Conservation (phyloP, 92 coral and sea anemone genomes). For the Parazoanthus swiftii region DNA sequence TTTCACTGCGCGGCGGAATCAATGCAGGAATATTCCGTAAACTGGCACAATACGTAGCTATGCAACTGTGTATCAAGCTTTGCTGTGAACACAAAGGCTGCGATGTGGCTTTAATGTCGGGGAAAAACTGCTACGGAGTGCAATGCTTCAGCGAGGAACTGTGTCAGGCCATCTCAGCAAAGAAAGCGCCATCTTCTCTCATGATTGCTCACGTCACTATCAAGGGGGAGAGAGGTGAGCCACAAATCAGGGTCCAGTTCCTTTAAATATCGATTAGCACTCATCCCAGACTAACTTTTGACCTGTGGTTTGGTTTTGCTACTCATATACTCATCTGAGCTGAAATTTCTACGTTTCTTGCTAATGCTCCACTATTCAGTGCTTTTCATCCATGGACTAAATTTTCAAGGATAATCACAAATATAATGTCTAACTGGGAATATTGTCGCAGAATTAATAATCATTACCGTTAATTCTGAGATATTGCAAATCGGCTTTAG, state of each 20-base stretch:
- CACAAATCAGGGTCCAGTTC: neutral
- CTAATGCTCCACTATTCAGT: neutral
- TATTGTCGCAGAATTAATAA: no score
- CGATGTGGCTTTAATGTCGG: conserved; percentile 95
- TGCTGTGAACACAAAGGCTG: conserved; percentile 98
- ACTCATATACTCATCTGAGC: no score
- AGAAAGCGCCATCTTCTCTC: conserved; percentile 96
- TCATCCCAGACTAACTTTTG: neutral
- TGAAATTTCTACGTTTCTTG: neutral
- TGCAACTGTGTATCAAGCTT: conserved; percentile 93
- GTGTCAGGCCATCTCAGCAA: conserved; percentile 88
- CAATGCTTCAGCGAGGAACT: conserved; percentile 94
- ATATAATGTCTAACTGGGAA: no score
- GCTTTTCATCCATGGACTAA: neutral
- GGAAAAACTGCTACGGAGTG: conserved; percentile 96
- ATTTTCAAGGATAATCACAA: neutral
- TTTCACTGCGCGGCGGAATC: conserved; percentile 92
- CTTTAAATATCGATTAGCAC: neutral
- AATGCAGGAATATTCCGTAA: conserved; percentile 96
- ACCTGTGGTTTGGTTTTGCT: neutral
- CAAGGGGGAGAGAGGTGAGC: conserved; percentile 87
- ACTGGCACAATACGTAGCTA: conserved; percentile 96
- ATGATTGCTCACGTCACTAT: conserved; percentile 96
- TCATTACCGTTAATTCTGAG: no score
- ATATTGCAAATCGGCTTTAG: neutral